Percentiles rank a stretch among this genome's conserved stretches.
Evolutionary conservation across 2,113 vertebrate species (phyloP).

Genomic region (Tamias sibiricus): DNA sequence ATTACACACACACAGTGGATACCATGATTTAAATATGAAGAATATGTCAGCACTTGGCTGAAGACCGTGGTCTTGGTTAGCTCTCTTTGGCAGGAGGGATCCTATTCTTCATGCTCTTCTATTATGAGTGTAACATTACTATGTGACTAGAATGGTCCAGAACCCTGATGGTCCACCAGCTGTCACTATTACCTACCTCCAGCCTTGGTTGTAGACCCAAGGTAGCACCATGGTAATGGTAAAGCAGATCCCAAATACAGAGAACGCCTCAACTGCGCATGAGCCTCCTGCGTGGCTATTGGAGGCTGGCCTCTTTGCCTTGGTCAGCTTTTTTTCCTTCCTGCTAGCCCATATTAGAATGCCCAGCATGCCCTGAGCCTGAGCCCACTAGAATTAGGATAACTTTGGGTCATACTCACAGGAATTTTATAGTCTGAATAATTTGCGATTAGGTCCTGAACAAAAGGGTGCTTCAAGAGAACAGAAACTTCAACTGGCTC

Average conservation of each 20-base stretch:
- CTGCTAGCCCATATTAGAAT: neutral
- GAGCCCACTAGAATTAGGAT: neutral
- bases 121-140: neutral
- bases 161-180: neutral
- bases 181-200: neutral
- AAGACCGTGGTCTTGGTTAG: neutral
- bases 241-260: no score
- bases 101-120: neutral
- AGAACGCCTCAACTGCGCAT: neutral
- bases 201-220: neutral
- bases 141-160: neutral
- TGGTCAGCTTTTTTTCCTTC: neutral
- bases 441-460: conserved; percentile 88
- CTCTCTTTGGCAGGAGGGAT: neutral
- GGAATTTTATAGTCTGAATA: conserved; percentile 87
- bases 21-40: neutral
- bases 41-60: neutral
- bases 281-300: neutral
- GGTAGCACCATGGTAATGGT: neutral
- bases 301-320: neutral
- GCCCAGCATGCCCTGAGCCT: neutral
- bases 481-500: conserved; percentile 85
- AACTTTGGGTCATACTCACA: conserved; percentile 86
- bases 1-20: neutral
- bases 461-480: conserved; percentile 90